phyloP scores from a whole-genome alignment of 2,113 vertebrate species.

The Uropsilus gracilis region DNA sequence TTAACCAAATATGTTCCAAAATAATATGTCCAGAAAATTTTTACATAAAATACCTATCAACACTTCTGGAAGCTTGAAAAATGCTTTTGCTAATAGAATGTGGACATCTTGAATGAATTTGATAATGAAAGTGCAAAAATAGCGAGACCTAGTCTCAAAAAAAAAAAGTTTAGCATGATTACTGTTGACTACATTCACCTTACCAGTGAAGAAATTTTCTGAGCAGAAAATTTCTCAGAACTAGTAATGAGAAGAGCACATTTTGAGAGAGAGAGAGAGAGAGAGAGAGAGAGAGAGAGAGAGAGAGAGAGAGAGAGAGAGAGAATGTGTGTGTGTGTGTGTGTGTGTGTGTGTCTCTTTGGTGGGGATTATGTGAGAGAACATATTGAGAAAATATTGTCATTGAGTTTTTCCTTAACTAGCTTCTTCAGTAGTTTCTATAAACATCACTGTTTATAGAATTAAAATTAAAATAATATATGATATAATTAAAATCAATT shows the following conservation, averaged over 20 bases:
- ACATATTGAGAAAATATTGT: not conserved
- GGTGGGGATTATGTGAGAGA: not conserved
- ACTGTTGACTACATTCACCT: not conserved
- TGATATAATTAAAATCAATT: constrained; percentile 36
- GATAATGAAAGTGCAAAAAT: not conserved
- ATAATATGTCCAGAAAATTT: constrained; percentile 28
- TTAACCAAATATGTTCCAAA: constrained; percentile 28
- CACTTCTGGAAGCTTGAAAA: not conserved
- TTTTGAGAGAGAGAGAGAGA: too few relatives aligned
- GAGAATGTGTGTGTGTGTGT: not conserved
- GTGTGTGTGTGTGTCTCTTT: not conserved
- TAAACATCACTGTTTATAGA: not conserved
- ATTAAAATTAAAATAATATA: constrained; percentile 32
- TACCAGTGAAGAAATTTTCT: not conserved
- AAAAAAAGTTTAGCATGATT: not conserved
- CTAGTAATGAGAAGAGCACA: not conserved
- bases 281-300: too few relatives aligned
- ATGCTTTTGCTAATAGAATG: not conserved
- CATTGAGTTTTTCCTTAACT: not conserved
- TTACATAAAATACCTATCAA: not conserved
- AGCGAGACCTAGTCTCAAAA: too few relatives aligned
- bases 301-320: too few relatives aligned
- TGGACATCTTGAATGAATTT: constrained; percentile 20
- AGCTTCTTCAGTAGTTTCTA: not conserved
- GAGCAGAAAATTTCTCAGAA: not conserved